These are phyloP conservation scores for Rhagonycha fulva DNA, from an alignment of 2,888 invertebrate species.

Conservation along the genomic window DNA sequence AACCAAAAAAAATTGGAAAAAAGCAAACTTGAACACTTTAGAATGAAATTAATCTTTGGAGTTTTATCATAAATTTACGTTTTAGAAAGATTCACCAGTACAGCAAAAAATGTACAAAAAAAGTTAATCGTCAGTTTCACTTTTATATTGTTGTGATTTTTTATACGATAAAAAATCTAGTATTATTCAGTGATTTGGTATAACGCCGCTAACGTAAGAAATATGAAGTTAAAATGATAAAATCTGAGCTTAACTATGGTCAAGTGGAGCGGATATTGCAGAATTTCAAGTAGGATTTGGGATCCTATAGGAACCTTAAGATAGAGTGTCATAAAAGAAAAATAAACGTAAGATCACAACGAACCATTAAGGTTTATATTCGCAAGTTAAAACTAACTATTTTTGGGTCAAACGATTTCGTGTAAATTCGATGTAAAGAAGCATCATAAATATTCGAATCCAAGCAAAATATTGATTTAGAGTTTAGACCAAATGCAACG, in stretches of 20 bases:
- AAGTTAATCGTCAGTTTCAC: background rate
- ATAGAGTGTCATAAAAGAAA: conserved; percentile 8
- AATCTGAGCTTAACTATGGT: conserved; percentile 10
- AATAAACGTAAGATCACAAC: conserved; percentile 5
- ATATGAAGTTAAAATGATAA: conserved; percentile 6
- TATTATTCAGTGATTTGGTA: background rate
- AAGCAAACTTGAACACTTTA: too few relatives aligned
- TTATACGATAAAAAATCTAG: background rate
- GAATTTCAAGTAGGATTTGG: conserved; percentile 9
- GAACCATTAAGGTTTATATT: background rate
- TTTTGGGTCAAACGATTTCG: background rate
- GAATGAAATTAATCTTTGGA: too few relatives aligned
- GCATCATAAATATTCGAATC: conserved; percentile 18
- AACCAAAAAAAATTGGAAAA: too few relatives aligned
- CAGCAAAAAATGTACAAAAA: too few relatives aligned
- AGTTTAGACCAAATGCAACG: conserved; percentile 31
- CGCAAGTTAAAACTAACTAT: background rate
- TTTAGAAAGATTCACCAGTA: too few relatives aligned
- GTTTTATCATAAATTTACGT: too few relatives aligned
- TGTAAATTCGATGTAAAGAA: conserved; percentile 5
- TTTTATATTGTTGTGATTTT: background rate
- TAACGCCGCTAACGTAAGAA: background rate
- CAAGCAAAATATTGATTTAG: conserved; percentile 33
- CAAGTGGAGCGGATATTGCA: conserved; percentile 17
- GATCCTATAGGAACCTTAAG: background rate